phyloP scores from a whole-genome alignment of 2,888 invertebrate species.

The Ceratothoa steindachneri region DNA sequence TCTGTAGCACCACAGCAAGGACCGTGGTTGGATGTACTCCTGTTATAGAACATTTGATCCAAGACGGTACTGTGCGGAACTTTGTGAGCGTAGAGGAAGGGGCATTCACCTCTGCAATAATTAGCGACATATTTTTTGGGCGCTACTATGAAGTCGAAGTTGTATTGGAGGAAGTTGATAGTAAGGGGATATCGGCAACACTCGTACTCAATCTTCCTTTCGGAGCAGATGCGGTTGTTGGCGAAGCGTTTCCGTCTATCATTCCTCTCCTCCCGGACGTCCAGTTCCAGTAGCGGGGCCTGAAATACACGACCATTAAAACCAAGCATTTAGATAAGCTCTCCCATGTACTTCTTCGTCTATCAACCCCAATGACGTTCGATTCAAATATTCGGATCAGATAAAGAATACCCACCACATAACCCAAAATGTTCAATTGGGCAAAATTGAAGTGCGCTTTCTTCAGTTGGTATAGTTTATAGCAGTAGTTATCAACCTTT shows the following conservation, averaged over 20 bases:
- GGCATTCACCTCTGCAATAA: slow-evolving; percentile 93
- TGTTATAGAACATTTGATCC: slow-evolving; percentile 29
- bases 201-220: slow-evolving; percentile 62
- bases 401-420: no score
- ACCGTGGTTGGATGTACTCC: slow-evolving; percentile 20
- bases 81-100: slow-evolving; percentile 54
- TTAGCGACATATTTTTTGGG: slow-evolving; percentile 92
- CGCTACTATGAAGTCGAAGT: slow-evolving; percentile 97
- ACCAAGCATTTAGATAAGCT: neutral
- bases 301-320: slow-evolving; percentile 47
- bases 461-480: no score
- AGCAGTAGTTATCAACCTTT: no score
- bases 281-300: slow-evolving; percentile 51
- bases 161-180: slow-evolving; percentile 90
- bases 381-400: no score
- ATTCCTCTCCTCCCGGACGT: slow-evolving; percentile 46
- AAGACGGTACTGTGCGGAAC: slow-evolving; percentile 43
- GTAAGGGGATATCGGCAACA: slow-evolving; percentile 92
- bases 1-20: slow-evolving; percentile 46
- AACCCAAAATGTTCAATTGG: no score
- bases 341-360: no score
- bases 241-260: slow-evolving; percentile 8
- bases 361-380: no score
- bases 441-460: no score
- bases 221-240: slow-evolving; percentile 9